These are phyloP conservation scores for Sisor rabdophorus DNA, from an alignment of 2,113 vertebrate species.

Conservation along the genomic window DNA sequence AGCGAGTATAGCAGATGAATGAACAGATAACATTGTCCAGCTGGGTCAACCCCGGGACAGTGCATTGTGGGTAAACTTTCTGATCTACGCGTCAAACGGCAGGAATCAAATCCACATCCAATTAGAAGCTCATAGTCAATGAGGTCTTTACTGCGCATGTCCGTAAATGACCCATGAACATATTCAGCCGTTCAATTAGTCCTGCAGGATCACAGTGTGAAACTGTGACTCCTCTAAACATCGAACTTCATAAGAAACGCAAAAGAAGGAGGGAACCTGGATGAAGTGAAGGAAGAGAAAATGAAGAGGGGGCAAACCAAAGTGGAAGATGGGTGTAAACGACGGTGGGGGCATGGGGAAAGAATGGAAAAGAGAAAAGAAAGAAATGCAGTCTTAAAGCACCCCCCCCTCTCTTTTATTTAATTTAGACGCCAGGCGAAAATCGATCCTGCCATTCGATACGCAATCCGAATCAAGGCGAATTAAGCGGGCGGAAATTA, in stretches of 20 bases:
- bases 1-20: no score
- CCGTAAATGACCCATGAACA: slow-evolving; percentile 60
- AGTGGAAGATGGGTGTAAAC: slow-evolving; percentile 71
- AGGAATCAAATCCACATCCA: neutral
- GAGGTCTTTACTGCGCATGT: slow-evolving; percentile 42
- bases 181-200: slow-evolving; percentile 48
- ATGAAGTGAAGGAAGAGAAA: slow-evolving; percentile 62
- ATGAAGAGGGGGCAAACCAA: slow-evolving; percentile 52
- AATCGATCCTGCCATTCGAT: slow-evolving; percentile 92
- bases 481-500: slow-evolving; percentile 92
- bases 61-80: neutral
- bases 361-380: slow-evolving; percentile 73
- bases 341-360: slow-evolving; percentile 63
- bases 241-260: slow-evolving; percentile 64
- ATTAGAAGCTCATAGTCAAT: slow-evolving; percentile 22
- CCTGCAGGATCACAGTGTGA: slow-evolving; percentile 57
- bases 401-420: slow-evolving; percentile 75
- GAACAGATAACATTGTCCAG: no score
- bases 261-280: slow-evolving; percentile 69
- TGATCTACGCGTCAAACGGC: neutral
- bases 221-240: slow-evolving; percentile 60
- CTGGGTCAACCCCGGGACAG: no score
- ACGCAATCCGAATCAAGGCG: slow-evolving; percentile 90
- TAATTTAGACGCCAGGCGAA: slow-evolving; percentile 91
- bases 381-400: slow-evolving; percentile 76